Evolutionary conservation across 2,113 vertebrate genomes (phyloP).

Genomic region (Mirza zaza): DNA sequence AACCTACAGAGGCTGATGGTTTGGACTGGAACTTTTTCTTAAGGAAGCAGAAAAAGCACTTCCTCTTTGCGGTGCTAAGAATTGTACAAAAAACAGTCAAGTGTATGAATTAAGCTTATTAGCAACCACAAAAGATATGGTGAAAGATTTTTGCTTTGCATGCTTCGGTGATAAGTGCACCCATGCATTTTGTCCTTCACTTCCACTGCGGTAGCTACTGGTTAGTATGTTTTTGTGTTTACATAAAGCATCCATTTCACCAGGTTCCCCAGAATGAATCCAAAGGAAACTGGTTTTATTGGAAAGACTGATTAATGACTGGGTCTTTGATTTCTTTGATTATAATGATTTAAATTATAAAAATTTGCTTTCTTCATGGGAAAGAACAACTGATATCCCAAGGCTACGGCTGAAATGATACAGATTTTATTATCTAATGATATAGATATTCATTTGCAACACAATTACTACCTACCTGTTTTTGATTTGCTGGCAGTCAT

Average conservation of each 20-base stretch:
- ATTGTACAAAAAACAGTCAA: conserved; percentile 56
- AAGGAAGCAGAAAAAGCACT: conserved; percentile 64
- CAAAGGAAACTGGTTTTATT: background rate
- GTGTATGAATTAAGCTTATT: conserved; percentile 63
- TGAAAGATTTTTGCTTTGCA: background rate
- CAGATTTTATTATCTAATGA: background rate
- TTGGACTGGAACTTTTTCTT: conserved; percentile 63
- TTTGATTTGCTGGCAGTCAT: background rate
- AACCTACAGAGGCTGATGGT: conserved; percentile 82
- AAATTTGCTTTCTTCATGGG: conserved; percentile 35
- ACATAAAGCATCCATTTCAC: background rate
- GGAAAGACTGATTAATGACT: background rate
- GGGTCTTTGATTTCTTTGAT: conserved; percentile 39
- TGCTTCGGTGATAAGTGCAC: conserved; percentile 21
- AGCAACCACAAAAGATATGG: conserved; percentile 41
- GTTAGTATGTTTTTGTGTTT: background rate
- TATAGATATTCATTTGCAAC: background rate
- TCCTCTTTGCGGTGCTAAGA: conserved; percentile 69
- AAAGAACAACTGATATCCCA: background rate
- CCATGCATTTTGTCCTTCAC: background rate
- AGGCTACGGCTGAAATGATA: background rate
- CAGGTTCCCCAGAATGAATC: conserved; percentile 28
- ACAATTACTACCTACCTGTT: background rate
- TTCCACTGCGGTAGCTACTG: background rate
- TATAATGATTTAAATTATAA: background rate